phyloP scores from a whole-genome alignment of 2,888 invertebrate species.

The Nomada flava region DNA sequence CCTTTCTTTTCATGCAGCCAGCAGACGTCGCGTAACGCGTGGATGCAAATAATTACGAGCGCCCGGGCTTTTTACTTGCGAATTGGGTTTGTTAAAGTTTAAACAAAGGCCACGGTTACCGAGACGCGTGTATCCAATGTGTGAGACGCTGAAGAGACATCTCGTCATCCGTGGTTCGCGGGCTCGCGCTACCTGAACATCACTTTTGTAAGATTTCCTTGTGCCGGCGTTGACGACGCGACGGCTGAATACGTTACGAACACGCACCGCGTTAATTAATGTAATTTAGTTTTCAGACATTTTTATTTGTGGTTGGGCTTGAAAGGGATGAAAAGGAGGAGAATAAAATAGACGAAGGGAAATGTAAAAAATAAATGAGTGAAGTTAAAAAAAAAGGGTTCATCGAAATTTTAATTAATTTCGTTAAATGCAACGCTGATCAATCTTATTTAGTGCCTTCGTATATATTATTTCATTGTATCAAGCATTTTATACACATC shows the following conservation, averaged over 20 bases:
- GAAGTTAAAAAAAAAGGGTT: not conserved
- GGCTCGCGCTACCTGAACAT: not conserved
- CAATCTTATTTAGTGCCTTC: too few relatives aligned
- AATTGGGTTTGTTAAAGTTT: slow-evolving; percentile 49
- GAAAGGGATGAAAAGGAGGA: too few relatives aligned
- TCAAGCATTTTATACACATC: too few relatives aligned
- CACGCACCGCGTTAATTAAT: slow-evolving; percentile 43
- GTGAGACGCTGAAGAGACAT: slow-evolving; percentile 10
- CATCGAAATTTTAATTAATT: too few relatives aligned
- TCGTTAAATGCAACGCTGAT: too few relatives aligned
- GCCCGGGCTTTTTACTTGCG: slow-evolving; percentile 43
- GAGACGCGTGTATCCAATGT: slow-evolving; percentile 7
- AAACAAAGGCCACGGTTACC: slow-evolving; percentile 29
- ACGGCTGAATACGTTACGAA: slow-evolving; percentile 10
- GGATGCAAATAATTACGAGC: slow-evolving; percentile 56
- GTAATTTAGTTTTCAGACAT: slow-evolving; percentile 4
- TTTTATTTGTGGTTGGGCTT: slow-evolving; percentile 2
- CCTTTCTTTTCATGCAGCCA: slow-evolving; percentile 43
- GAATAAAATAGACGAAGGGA: not conserved
- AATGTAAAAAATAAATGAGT: not conserved
- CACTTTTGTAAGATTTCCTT: slow-evolving; percentile 7
- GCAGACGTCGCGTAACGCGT: slow-evolving; percentile 52
- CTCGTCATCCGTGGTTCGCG: slow-evolving; percentile 11
- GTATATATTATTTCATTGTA: too few relatives aligned
- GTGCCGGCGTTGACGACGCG: not conserved